phyloP scores from a whole-genome alignment of 2,888 invertebrate species.

The Pseudolycoriella hygida region DNA sequence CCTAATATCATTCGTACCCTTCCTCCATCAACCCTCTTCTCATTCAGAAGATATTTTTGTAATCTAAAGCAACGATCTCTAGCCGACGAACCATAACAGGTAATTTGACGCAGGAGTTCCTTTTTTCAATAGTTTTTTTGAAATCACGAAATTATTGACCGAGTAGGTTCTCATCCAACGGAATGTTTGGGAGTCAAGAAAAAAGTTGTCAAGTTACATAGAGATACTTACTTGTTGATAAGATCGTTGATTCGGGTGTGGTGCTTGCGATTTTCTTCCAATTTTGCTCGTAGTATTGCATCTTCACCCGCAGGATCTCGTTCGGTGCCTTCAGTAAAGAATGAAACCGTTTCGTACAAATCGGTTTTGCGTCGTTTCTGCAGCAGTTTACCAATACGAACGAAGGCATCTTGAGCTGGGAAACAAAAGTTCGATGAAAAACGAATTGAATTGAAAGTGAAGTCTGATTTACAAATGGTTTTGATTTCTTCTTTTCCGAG shows the following conservation, averaged over 20 bases:
- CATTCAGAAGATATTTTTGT: too few relatives aligned
- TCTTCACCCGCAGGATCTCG: slow-evolving; percentile 42
- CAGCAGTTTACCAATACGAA: slow-evolving; percentile 43
- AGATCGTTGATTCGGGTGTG: slow-evolving; percentile 34
- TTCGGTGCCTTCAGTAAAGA: slow-evolving; percentile 29
- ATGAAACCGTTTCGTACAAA: slow-evolving; percentile 39
- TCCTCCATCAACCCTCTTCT: too few relatives aligned
- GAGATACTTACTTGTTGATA: slow-evolving; percentile 32
- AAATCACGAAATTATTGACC: too few relatives aligned
- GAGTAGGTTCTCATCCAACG: too few relatives aligned
- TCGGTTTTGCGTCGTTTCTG: slow-evolving; percentile 46
- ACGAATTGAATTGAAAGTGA: neutral
- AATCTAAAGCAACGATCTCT: too few relatives aligned
- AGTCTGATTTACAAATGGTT: slow-evolving; percentile 21
- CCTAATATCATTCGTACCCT: too few relatives aligned
- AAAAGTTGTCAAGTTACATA: too few relatives aligned
- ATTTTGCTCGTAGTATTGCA: slow-evolving; percentile 32
- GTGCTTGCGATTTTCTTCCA: slow-evolving; percentile 37
- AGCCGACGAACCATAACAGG: too few relatives aligned
- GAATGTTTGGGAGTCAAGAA: too few relatives aligned
- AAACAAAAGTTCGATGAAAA: slow-evolving; percentile 14
- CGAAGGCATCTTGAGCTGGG: slow-evolving; percentile 41
- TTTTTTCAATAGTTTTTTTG: too few relatives aligned
- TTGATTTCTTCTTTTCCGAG: slow-evolving; percentile 24
- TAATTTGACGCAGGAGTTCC: too few relatives aligned